These are phyloP conservation scores for Cataglyphis hispanica DNA, from an alignment of 1,140 invertebrate species.

Conservation along the genomic window DNA sequence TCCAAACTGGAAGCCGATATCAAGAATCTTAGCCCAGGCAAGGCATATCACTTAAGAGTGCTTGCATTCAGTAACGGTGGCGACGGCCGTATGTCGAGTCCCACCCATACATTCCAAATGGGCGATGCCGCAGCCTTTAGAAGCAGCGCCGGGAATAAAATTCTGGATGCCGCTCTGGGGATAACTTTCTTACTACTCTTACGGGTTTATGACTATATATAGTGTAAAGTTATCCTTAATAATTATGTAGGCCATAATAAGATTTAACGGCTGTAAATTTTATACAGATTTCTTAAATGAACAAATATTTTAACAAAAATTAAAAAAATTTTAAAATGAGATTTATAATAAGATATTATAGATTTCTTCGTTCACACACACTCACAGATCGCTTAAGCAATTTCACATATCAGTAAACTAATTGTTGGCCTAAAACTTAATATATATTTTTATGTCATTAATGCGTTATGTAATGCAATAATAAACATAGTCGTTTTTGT, in stretches of 20 bases:
- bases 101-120: slow-evolving; percentile 95
- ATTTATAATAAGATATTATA: background rate
- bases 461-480: background rate
- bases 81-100: slow-evolving; percentile 98
- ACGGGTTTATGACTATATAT: slow-evolving; percentile 64
- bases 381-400: too few relatives aligned
- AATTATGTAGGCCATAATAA: background rate
- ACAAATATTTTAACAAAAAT: background rate
- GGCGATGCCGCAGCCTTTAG: slow-evolving; percentile 86
- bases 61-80: slow-evolving; percentile 97
- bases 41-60: slow-evolving; percentile 95
- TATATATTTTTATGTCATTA: slow-evolving; percentile 1
- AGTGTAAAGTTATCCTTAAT: slow-evolving; percentile 32
- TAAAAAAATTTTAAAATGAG: slow-evolving; percentile 18
- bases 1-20: slow-evolving; percentile 93
- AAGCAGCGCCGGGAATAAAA: slow-evolving; percentile 75
- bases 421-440: background rate
- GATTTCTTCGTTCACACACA: background rate
- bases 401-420: background rate
- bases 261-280: slow-evolving; percentile 12
- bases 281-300: background rate
- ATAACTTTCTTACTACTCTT: slow-evolving; percentile 78
- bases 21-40: slow-evolving; percentile 92
- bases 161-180: slow-evolving; percentile 73
- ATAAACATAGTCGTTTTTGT: background rate